Base-by-base conservation (phyloP, 2,797 vertebrate species). In the Parotocinclus haroldoi region DNA sequence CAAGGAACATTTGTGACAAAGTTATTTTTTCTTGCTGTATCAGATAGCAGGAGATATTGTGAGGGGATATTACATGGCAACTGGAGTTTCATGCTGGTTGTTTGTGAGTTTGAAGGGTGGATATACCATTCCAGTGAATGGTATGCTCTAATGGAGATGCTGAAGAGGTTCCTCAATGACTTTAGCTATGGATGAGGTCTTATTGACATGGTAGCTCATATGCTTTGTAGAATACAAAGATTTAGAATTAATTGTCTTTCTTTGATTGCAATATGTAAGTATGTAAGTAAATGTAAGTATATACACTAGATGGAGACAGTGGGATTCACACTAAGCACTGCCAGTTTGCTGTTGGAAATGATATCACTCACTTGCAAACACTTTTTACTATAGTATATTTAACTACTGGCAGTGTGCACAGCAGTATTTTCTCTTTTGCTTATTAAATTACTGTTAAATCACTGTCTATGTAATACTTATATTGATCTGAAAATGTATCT, bases 261-360 rank as follows among this genome's bases (percentile, higher is more conserved):
- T 9, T 8, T 42, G 40, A 9, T n/a, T n/a, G n/a, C n/a, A n/a
- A 37, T 48, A 65, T 5, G 76, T 73, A 53, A 44, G 16, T 72
- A 60, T 80, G 76, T 78, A 83, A n/a, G n/a, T n/a, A 37, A 50
- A 65, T 5, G 76, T 73, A 53, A 44, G 16, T 72, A 60, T 80
- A 77, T 78, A 83, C 87, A 85, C 86, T 86, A 86, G 86, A 83
- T 89, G 87, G 83, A 86, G 85, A 89, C 86, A 86, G 76, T 88
- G 84, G 71, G 50, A 74, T 62, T 69, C 38, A 18, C 40, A 65
- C 3, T 27, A 27, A 73, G 39, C 17, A 10, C 10, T 48, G 45
- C 18, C 40, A 14, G 9, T 14, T 73, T 27, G 27, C 27, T 27
- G 27, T 27, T 27, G 2, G 27, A 5, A 27, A 27, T 27, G 2